phyloP scores from a whole-genome alignment of 2,888 invertebrate species.

The Trypoxylon attenuatum region DNA sequence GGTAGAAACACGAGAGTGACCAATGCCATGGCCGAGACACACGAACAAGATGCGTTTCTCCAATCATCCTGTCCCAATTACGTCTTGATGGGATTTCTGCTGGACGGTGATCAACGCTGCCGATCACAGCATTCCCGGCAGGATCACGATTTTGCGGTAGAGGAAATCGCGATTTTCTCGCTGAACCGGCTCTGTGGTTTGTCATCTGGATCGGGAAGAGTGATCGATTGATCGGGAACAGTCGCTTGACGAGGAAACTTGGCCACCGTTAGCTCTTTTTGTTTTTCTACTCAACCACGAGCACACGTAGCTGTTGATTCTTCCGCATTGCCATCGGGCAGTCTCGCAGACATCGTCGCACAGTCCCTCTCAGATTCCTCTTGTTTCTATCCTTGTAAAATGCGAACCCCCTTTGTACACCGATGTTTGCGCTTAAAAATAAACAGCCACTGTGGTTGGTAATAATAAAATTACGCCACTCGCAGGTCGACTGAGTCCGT shows the following conservation, averaged over 20 bases:
- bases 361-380: too few species aligned
- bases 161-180: conserved; percentile 30
- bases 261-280: conserved; percentile 24
- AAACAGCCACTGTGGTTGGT: not conserved
- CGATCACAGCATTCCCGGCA: not conserved
- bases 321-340: conserved; percentile 31
- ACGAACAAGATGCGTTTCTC: not conserved
- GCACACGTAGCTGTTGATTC: conserved; percentile 9
- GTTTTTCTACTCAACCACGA: conserved; percentile 9
- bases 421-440: conserved; percentile 1
- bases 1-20: too few species aligned
- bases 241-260: conserved; percentile 33
- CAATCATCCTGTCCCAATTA: conserved; percentile 2
- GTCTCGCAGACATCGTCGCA: too few species aligned
- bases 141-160: conserved; percentile 3
- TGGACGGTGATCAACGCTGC: not conserved
- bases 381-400: not conserved
- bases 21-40: too few species aligned
- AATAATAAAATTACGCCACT: conserved; percentile 19
- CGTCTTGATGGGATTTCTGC: not conserved
- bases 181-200: conserved; percentile 14
- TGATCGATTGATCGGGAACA: conserved; percentile 39
- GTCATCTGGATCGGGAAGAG: conserved; percentile 40
- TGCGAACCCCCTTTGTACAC: not conserved
- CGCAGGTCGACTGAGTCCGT: conserved; percentile 8